Evolutionary conservation across 2,888 invertebrate genomes (phyloP), one percentile per base, ranked within the genome.

Genomic region (Sthenelais limicola): DNA sequence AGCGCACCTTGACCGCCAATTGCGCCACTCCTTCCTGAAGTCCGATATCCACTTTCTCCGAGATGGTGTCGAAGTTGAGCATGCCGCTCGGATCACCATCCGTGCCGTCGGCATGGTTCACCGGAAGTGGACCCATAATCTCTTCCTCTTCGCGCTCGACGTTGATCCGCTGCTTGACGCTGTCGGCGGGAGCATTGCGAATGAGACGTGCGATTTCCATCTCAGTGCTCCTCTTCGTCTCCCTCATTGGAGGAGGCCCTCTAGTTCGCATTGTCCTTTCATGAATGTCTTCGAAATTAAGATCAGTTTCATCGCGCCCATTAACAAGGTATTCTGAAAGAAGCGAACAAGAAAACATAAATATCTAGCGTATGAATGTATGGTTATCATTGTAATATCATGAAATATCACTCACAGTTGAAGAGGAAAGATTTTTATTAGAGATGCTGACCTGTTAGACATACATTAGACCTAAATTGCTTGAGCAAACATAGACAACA

Each of bases 1-100:
- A 86, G 15, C 85, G 83, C 30, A 86, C 86, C 74, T 81, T 85
- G 54, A 87, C 80, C 12, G 77, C 68, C 24, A 80, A 58, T 68
- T 77, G 73, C 7, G 80, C 80, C 47, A 66, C 69, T 26, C 80
- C 80, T 28, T 79, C 74, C 21, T 58, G 54, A 26, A 80, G 26
- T 1, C 77, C 77, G 26, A 80, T 66, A 48, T 80, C 78, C 2
- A 80, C 80, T 71, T 79, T 77, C 74, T 80, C 80, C 15, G 80
- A 80, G 38, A 80, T 73, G 7, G 80, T 76, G 70, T 80, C 80
- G 68, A 80, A 78, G 73, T 80, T 80, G 47, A 80, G 71, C 52
- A 78, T 49, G 35, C 68, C 72, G 32, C 68, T 28, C 18, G 67
- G 33, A 24, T 47, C 68, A 21, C 68, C 54, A 0, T 24, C 56